These are phyloP conservation scores for Oryzaephilus surinamensis DNA, from an alignment of 1,140 invertebrate genomes.

Conservation along the genomic window DNA sequence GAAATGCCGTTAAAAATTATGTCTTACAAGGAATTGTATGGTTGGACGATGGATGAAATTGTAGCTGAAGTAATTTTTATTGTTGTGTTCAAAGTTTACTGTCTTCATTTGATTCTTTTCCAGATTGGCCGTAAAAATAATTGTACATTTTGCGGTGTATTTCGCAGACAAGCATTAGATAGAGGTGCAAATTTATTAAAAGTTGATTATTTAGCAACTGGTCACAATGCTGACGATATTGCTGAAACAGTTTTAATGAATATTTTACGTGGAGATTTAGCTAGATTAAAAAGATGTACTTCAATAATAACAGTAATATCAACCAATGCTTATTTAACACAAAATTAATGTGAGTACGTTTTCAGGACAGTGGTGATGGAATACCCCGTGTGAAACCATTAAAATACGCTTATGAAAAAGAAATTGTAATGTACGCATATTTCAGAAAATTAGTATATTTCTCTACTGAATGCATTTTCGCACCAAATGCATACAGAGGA, in stretches of 20 bases:
- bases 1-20: conserved; percentile 89
- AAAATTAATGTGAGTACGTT: conserved; percentile 10
- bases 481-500: conserved; percentile 95
- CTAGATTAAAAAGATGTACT: conserved; percentile 83
- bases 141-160: conserved; percentile 98
- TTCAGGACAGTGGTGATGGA: conserved; percentile 62
- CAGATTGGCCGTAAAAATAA: conserved; percentile 95
- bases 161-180: conserved; percentile 91
- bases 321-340: background rate
- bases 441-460: conserved; percentile 97
- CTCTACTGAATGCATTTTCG: conserved; percentile 97
- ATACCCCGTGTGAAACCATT: conserved; percentile 94
- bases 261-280: conserved; percentile 92
- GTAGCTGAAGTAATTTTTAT: conserved; percentile 59
- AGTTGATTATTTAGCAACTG: conserved; percentile 92
- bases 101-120: conserved; percentile 15
- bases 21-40: conserved; percentile 97
- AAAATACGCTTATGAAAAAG: conserved; percentile 98
- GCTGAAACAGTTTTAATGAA: conserved; percentile 99
- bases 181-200: conserved; percentile 77
- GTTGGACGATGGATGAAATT: conserved; percentile 99
- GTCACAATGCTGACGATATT: conserved; percentile 99
- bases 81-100: conserved; percentile 1
- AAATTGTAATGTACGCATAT: conserved; percentile 99
- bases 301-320: conserved; percentile 60